Conservation (phyloP, 2,888 invertebrate genomes). For the Parnassius orleans region DNA sequence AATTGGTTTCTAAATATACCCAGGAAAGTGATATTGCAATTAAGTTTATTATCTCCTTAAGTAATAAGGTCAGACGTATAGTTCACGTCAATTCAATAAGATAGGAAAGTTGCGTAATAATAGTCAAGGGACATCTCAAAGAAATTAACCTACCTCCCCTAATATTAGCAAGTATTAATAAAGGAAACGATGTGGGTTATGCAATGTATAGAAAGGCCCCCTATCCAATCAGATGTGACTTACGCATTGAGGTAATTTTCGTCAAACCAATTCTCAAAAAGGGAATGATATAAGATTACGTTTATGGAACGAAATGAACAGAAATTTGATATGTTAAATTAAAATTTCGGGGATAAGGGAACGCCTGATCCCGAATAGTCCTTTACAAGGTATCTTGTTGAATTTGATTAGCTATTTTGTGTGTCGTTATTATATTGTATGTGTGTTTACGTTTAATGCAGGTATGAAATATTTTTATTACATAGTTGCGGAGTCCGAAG, state of each 20-base stretch:
- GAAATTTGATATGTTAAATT: slow-evolving; percentile 4
- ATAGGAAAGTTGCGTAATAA: slow-evolving; percentile 41
- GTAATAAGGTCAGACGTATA: slow-evolving; percentile 23
- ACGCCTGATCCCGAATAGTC: too few species aligned
- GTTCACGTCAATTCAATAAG: slow-evolving; percentile 37
- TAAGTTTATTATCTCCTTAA: slow-evolving; percentile 1
- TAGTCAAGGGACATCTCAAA: slow-evolving; percentile 44
- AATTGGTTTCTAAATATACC: too few species aligned
- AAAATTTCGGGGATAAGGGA: background rate
- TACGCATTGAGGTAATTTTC: slow-evolving; percentile 26
- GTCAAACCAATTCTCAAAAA: slow-evolving; percentile 20
- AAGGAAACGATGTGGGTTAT: slow-evolving; percentile 46
- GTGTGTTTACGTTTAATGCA: too few species aligned
- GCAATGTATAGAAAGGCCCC: slow-evolving; percentile 28
- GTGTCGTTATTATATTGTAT: too few species aligned
- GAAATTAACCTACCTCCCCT: slow-evolving; percentile 54
- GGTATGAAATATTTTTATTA: too few species aligned
- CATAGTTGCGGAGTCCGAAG: too few species aligned
- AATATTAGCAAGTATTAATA: slow-evolving; percentile 56
- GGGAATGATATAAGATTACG: slow-evolving; percentile 13
- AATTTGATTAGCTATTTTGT: too few species aligned
- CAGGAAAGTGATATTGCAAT: too few species aligned
- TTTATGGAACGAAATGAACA: slow-evolving; percentile 4
- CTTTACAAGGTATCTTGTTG: too few species aligned
- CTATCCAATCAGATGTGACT: slow-evolving; percentile 21